Evolutionary conservation across 2,797 vertebrate species (phyloP), one percentile per base, ranked within the genome.

Genomic region (Cyclopterus lumpus): DNA sequence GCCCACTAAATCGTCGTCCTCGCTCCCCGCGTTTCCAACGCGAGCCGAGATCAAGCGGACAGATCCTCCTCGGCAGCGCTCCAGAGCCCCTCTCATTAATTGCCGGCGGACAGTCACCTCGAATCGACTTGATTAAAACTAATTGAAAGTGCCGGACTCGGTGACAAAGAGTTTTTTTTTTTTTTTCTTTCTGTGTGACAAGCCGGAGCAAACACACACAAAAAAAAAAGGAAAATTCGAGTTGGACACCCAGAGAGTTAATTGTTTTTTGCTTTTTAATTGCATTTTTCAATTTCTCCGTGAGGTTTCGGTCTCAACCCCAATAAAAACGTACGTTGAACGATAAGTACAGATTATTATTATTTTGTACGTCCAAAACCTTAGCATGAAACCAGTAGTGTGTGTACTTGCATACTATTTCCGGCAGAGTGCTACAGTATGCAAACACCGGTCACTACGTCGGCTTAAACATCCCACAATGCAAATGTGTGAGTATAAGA

Each of bases 1-100:
- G 49, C 54, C n/a, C 70, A 82, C 83, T 94, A 91, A 79, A 93
- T 95, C 92, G 93, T 61, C 79, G 86, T 88, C 80, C 70, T 71
- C 28, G 64, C 75, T 67, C 81, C 67, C 81, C 67, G 26, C 80
- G 85, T 89, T 91, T 90, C 82, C 81, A 65, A 28, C 80, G 68
- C 71, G 79, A 82, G 79, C 79, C 68, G 68, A 90, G 88, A 91
- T 86, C 76, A 88, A 90, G 88, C 84, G 82, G 86, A 91, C 84
- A 80, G 85, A 90, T 89, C 83, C 80, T 83, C 81, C 82, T 88
- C 79, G 26, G 76, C 87, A 71, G 86, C 86, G 91, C 87, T 60
- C 30, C 44, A 84, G 88, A 87, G 26, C 79, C 68, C 64, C 79
- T 80, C 82, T 86, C 67, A 82, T 91, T 93, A 93, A 93, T 88